Percentiles rank a stretch among this genome's conserved stretches.
phyloP scores from a whole-genome alignment of 2,113 vertebrate species.

The Synchiropus splendidus region DNA sequence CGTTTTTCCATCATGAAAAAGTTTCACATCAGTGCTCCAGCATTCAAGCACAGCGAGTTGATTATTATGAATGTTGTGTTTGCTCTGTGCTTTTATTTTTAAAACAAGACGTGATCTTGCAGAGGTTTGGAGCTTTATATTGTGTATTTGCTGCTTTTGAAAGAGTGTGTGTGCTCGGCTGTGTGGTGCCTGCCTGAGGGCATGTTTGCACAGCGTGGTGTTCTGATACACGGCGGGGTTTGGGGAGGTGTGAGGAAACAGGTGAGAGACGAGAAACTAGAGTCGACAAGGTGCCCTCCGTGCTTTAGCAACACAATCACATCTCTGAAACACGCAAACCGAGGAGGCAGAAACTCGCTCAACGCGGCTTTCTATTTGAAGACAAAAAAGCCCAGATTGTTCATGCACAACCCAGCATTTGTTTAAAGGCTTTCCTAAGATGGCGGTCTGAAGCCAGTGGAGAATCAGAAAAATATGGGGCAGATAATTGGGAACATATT shows the following conservation, averaged over 20 bases:
- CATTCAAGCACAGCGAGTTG: too few species aligned
- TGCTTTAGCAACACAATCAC: constrained; percentile 13
- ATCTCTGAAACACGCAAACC: constrained; percentile 7
- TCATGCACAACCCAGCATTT: constrained; percentile 31
- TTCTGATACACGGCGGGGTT: constrained; percentile 36
- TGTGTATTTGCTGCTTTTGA: constrained; percentile 2
- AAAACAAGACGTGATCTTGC: neutral
- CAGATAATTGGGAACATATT: constrained; percentile 57
- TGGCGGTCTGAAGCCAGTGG: constrained; percentile 46
- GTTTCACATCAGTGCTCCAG: too few species aligned
- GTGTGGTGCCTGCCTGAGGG: constrained; percentile 36
- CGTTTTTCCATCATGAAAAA: too few species aligned
- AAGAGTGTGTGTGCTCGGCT: constrained; percentile 8
- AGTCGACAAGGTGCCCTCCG: constrained; percentile 27
- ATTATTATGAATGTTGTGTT: too few species aligned
- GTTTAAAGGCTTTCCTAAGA: constrained; percentile 43
- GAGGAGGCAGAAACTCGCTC: constrained; percentile 2
- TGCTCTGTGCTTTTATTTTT: too few species aligned
- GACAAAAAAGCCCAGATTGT: neutral
- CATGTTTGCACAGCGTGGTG: constrained; percentile 33
- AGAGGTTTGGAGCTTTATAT: constrained; percentile 8
- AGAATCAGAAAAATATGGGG: constrained; percentile 52
- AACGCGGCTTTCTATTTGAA: too few species aligned
- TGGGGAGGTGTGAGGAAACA: constrained; percentile 29
- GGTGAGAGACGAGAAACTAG: constrained; percentile 40